Evolutionary conservation across 2,113 vertebrate species (phyloP).

Genomic region (Eretmodus cyanostictus): DNA sequence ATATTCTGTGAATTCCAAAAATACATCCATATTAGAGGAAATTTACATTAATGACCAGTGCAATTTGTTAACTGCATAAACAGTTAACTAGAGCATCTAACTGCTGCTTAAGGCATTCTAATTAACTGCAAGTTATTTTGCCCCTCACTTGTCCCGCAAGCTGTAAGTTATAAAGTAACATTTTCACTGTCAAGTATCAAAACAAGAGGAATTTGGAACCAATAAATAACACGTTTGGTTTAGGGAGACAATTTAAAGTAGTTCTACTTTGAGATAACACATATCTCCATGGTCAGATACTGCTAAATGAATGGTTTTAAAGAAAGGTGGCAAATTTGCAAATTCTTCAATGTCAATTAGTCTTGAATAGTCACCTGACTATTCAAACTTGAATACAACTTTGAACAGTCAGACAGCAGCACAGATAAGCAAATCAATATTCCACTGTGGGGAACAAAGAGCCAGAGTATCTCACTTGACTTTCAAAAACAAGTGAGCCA

Average conservation of each 20-base stretch:
- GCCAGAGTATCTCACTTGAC: conserved; percentile 57
- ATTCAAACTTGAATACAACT: not conserved
- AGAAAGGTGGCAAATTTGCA: not conserved
- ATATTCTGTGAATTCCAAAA: conserved; percentile 64
- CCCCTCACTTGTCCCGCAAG: not conserved
- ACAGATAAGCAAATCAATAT: conserved; percentile 56
- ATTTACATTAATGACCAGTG: not conserved
- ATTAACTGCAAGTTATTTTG: not conserved
- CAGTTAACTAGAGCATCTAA: not conserved
- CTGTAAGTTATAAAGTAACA: not conserved
- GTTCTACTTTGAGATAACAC: not conserved
- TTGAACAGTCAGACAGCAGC: not conserved
- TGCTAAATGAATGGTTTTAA: not conserved
- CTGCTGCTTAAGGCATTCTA: not conserved
- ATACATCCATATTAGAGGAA: conserved; percentile 32
- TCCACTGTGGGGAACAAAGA: conserved; percentile 53
- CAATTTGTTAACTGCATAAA: not conserved
- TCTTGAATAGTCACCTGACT: not conserved
- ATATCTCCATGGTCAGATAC: not conserved
- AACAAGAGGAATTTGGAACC: not conserved
- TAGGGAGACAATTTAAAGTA: not conserved
- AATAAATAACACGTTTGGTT: not conserved
- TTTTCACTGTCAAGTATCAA: not conserved
- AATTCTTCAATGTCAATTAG: not conserved
- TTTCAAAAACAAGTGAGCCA: conserved; percentile 66